Evolutionary conservation across 2,797 vertebrate species (phyloP).

Genomic region (Oryzias dopingdopingensis): DNA sequence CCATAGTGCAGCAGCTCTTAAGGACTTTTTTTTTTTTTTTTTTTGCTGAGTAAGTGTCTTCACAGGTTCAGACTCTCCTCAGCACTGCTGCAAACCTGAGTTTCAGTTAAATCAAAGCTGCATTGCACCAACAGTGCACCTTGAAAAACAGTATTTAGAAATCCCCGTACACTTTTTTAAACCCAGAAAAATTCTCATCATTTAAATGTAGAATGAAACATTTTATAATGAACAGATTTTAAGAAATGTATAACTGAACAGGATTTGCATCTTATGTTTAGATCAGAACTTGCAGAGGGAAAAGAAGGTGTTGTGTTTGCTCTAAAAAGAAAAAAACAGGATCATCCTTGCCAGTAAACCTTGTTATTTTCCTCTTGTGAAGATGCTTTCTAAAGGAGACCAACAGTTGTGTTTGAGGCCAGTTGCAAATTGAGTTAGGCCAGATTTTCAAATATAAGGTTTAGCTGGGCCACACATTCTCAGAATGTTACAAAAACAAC

Average conservation of each 20-base stretch:
- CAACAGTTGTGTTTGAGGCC: neutral
- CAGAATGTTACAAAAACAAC: too few species aligned
- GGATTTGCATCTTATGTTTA: neutral
- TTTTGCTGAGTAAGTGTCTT: slow-evolving; percentile 71
- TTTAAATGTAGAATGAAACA: neutral
- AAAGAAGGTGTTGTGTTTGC: slow-evolving; percentile 3
- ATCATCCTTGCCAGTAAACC: slow-evolving; percentile 34
- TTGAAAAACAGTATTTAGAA: slow-evolving; percentile 1
- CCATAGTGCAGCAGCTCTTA: slow-evolving; percentile 46
- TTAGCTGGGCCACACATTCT: too few species aligned
- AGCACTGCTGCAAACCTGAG: slow-evolving; percentile 57
- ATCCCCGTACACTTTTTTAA: neutral
- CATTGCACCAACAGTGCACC: slow-evolving; percentile 60
- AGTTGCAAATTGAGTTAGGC: too few species aligned
- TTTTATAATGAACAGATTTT: too few species aligned
- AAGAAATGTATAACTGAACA: neutral
- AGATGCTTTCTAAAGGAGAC: slow-evolving; percentile 19
- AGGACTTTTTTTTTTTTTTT: slow-evolving; percentile 11
- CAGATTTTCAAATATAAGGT: too few species aligned
- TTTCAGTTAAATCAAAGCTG: slow-evolving; percentile 67
- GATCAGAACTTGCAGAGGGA: slow-evolving; percentile 6
- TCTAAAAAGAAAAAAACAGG: slow-evolving; percentile 8
- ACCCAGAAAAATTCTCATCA: neutral
- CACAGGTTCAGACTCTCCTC: slow-evolving; percentile 46
- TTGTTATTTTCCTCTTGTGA: slow-evolving; percentile 35